Evolutionary conservation across 2,888 invertebrate genomes (phyloP).

Genomic region (Synergus laeviventris): DNA sequence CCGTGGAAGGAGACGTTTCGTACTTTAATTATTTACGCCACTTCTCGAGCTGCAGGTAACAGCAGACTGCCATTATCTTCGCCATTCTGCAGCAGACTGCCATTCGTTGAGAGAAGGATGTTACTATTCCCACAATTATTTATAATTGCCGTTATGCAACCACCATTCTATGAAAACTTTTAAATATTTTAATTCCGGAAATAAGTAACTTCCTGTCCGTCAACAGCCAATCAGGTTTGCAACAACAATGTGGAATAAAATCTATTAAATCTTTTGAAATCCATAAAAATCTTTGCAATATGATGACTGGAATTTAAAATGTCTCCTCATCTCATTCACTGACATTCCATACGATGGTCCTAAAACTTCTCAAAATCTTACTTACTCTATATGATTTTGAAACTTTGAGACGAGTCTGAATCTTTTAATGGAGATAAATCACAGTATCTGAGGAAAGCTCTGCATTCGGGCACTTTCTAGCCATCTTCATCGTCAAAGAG

Average conservation of each 20-base stretch:
- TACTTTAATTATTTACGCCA: conserved; percentile 30
- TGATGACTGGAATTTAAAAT: too few relatives aligned
- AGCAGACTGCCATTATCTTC: conserved; percentile 14
- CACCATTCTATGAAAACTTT: neutral
- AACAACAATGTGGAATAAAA: too few relatives aligned
- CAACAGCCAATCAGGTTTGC: too few relatives aligned
- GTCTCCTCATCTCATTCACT: too few relatives aligned
- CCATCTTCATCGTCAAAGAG: conserved; percentile 29
- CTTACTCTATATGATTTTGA: neutral
- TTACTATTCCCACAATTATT: conserved; percentile 12
- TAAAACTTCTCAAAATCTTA: neutral
- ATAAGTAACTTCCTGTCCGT: too few relatives aligned
- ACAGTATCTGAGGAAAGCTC: conserved; percentile 20
- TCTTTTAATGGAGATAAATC: conserved; percentile 35
- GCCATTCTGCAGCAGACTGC: conserved; percentile 1
- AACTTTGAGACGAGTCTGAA: conserved; percentile 2
- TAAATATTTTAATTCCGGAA: neutral
- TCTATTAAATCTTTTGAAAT: too few relatives aligned
- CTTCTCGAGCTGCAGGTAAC: conserved; percentile 3
- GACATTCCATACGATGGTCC: neutral
- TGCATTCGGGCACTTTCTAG: conserved; percentile 21
- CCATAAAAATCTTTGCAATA: too few relatives aligned
- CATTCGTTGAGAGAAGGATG: conserved; percentile 8
- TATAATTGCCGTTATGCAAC: too few relatives aligned
- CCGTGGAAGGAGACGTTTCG: conserved; percentile 1